A percentile compares a stretch with the other conserved stretches of the same genome.
Conservation (phyloP, 2,888 invertebrate species). For the Ecliptopera silaceata region DNA sequence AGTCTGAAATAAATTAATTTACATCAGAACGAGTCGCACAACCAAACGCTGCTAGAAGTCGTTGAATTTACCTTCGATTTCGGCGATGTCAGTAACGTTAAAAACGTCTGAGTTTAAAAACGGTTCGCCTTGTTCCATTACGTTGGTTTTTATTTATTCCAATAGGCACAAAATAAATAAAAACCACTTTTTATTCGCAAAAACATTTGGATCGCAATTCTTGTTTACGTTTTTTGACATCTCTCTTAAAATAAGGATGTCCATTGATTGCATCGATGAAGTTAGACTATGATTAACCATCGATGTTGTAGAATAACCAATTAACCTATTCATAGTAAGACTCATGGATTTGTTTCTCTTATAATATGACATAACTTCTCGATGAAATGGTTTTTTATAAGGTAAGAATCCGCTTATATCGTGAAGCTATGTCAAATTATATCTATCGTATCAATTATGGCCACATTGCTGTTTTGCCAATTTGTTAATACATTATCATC, state of each 20-base stretch:
- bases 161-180: conserved; percentile 20
- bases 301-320: too few species aligned
- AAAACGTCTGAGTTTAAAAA: conserved; percentile 82
- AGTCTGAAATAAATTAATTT: conserved; percentile 69
- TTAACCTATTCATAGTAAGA: too few species aligned
- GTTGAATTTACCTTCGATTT: conserved; percentile 85
- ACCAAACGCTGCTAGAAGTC: not conserved
- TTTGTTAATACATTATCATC: too few species aligned
- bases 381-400: too few species aligned
- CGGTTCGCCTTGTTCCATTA: conserved; percentile 68
- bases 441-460: too few species aligned
- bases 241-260: conserved; percentile 2
- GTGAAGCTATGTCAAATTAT: too few species aligned
- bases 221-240: conserved; percentile 69
- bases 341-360: too few species aligned
- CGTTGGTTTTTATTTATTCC: conserved; percentile 28
- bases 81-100: conserved; percentile 86
- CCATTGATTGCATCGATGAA: too few species aligned
- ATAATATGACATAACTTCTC: too few species aligned
- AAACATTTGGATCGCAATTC: conserved; percentile 30
- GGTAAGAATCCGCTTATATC: too few species aligned
- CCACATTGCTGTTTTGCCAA: too few species aligned
- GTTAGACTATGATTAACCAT: too few species aligned
- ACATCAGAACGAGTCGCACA: not conserved
- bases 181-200: conserved; percentile 30